Evolutionary conservation across 2,797 vertebrate species (phyloP), one percentile per base, ranked within the genome.

Genomic region (Eulemur coronatus): DNA sequence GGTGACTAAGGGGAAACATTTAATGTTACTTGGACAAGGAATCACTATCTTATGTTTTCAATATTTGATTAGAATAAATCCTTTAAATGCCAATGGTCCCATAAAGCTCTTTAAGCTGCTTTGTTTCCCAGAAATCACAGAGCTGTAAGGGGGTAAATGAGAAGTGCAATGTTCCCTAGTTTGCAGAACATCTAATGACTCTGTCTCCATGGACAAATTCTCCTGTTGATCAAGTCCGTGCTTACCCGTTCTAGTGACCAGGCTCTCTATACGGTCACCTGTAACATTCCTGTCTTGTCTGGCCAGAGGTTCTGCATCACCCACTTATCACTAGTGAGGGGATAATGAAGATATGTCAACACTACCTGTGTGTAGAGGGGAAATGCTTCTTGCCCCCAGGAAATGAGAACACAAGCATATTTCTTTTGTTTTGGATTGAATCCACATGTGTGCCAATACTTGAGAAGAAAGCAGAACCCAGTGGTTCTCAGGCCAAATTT

Each of bases 101-200:
- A n/a, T 10, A 48, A 92, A 96, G 15, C 33, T 84, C 35, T 50
- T 72, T 63, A 70, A 86, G 5, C 26, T 73, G n/a, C 50, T 82
- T 84, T 86, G 50, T 84, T 59, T 96, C 80, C 38, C 35, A 78
- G 80, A 84, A 95, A 35, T 59, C 61, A 92, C 11, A 87, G 33
- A 85, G n/a, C 46, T 20, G 10, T 43, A 24, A 26, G 24, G 26
- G 46, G 10, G 7, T 52, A 57, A 55, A 61, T 50, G 9, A 81
- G n/a, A 75, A 30, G 13, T 17, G 20, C 3, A 43, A 48, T 12
- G 8, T 70, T 10, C 48, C 14, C 41, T 46, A 13, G 43, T 33
- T 80, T 88, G 8, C 78, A 73, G 76, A 65, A 43, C 30, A 7
- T n/a, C 43, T 70, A 55, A 63, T 15, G 35, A 67, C 14, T 46